Conservation (phyloP, 2,888 invertebrate genomes). For the Helobdella robusta region DNA sequence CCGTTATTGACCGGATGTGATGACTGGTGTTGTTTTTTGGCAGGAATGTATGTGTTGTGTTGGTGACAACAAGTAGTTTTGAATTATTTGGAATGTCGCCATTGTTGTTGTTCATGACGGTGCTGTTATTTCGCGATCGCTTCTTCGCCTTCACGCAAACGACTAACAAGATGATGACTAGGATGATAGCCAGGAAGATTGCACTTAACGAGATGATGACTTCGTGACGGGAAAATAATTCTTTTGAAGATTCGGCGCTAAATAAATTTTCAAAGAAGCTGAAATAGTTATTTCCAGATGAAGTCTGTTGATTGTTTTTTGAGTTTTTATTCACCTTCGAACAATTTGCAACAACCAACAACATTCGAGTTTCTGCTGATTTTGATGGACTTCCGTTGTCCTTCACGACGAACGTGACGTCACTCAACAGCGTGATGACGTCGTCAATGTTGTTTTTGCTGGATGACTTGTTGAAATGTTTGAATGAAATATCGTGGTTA, state of each 20-base stretch:
- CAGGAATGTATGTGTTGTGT: conserved; percentile 1
- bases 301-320: not conserved
- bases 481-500: not conserved
- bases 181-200: not conserved
- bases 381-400: conserved; percentile 22
- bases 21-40: conserved; percentile 11
- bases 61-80: too few relatives aligned
- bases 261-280: not conserved
- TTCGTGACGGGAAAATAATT: too few relatives aligned
- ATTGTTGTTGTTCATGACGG: conserved; percentile 19
- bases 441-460: not conserved
- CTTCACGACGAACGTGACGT: conserved; percentile 20
- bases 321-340: not conserved
- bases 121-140: not conserved
- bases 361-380: conserved; percentile 20
- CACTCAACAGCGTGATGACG: not conserved
- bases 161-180: not conserved
- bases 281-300: not conserved
- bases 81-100: too few relatives aligned
- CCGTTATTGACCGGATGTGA: not conserved
- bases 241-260: too few relatives aligned
- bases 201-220: too few relatives aligned
- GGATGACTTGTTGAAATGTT: too few relatives aligned
- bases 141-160: conserved; percentile 2
- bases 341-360: conserved; percentile 10